Base-by-base conservation (phyloP, 92 coral and sea anemone genomes). In the Phenganax stokvisi region DNA sequence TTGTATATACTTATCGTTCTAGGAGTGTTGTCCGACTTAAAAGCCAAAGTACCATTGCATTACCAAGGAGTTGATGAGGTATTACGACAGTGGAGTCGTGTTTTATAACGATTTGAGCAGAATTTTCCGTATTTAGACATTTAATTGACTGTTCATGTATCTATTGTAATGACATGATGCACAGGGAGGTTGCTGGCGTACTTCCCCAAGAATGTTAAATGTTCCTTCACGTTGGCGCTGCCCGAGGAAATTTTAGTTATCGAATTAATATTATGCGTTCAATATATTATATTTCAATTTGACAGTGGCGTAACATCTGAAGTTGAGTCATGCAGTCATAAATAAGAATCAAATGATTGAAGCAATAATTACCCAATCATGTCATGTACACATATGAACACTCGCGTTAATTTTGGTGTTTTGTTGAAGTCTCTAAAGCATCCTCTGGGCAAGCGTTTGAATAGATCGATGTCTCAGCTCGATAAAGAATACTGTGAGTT, bases 41-140 rank as follows among this genome's bases (percentile, higher is more conserved):
- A 96, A 84, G 98, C 98, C 3, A 90, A 93, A 1, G 57, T 94
- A 54, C 98, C 98, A 9, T 84, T 93, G 11, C 97, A 94, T 63
- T 94, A 94, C 75, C 87, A 92, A 66, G 98, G 98, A 56, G 90
- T 94, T 54, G 87, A 88, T 51, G 88, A 89, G 90, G 98, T 94
- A 86, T 80, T 12, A 12, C 9, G 3, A 11, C 10, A 44, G 9
- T 56, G n/a, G 12, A 31, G 27, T 30, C 12, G 28, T 69, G 12
- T 37, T 37, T 37, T 37, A 37, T 37, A 62, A 62, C 2, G 13
- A 15, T 62, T 15, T 2, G 16, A 15, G 16, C 68, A 62, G 9
- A 6, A 62, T 27, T 62, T 62, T 62, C 68, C 25, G 16, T 15
- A 17, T 1, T 62, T 62, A 17, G 9, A 15, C 25, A 27, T 28